phyloP scores from a whole-genome alignment of 2,888 invertebrate species.

The Thymelicus acteon region DNA sequence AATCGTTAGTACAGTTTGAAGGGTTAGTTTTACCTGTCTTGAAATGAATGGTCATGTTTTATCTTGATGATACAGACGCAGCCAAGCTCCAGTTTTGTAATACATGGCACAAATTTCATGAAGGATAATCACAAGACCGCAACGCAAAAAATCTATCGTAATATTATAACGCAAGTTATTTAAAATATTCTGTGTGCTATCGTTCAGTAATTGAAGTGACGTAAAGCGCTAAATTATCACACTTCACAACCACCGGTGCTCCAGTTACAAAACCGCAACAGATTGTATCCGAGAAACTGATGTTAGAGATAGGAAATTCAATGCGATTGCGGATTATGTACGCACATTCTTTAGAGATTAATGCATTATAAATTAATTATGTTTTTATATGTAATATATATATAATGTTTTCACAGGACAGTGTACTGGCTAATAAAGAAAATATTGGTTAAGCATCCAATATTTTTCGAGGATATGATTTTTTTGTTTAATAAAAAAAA shows the following conservation, averaged over 20 bases:
- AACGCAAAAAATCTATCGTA: not conserved
- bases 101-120: not conserved
- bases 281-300: constrained; percentile 35
- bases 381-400: no score
- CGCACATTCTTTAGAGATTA: constrained; percentile 23
- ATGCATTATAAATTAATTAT: no score
- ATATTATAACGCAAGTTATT: constrained; percentile 15
- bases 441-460: no score
- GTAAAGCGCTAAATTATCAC: constrained; percentile 28
- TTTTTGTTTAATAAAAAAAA: no score
- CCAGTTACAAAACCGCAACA: constrained; percentile 38
- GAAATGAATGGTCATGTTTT: no score
- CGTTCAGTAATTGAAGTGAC: constrained; percentile 26
- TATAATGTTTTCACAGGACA: no score
- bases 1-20: no score
- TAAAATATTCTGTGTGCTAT: constrained; percentile 27
- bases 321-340: constrained; percentile 25
- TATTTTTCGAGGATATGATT: no score
- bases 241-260: constrained; percentile 35
- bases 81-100: no score
- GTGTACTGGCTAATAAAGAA: no score
- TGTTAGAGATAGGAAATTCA: constrained; percentile 30
- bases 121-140: not conserved
- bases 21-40: no score
- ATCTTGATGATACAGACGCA: no score